Evolutionary conservation across 2,797 vertebrate species (phyloP), one percentile per base, ranked within the genome.

Genomic region (Coreius guichenoti): DNA sequence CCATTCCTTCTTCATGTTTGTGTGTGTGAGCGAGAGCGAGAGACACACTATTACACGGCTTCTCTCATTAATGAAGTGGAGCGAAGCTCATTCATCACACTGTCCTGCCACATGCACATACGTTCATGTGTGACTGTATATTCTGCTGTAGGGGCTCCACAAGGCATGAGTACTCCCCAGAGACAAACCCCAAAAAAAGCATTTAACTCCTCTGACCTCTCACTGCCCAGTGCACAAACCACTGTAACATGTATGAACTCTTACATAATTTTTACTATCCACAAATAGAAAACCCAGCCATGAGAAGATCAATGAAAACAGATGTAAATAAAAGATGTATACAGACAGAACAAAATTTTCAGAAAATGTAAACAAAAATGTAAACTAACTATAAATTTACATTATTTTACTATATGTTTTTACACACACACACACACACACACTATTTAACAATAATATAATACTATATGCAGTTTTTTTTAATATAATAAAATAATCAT

Each of bases 61-160:
- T 84, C 67, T 81, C 69, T 81, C 65, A 68, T 77, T 87, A 85
- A 84, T 87, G 82, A 70, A 78, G 70, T 86, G 72, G 79, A 86
- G 80, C 49, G 12, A 68, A 76, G 45, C 84, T 83, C 85, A 81
- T 81, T 81, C 26, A 83, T 84, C 84, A 84, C 65, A 68, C 17
- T 31, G 56, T 51, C 84, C 45, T 74, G 58, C 70, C 69, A 73
- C 45, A 78, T 69, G 65, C 76, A 67, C 65, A 56, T 81, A 21
- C 26, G 45, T 36, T 19, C 31, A 54, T 23, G 51, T 72, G 29
- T 23, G 17, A 45, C 47, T 73, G 47, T 84, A 54, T 49, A 72
- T 72, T 61, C 75, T 79, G 65, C 51, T 84, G 26, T 45, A 84
- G 83, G 36, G 65, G 51, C 36, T 84, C 12, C 26, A 45, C 4